Base-by-base conservation (phyloP, 1,140 invertebrate species). In the Panagrolaimus sp. region DNA sequence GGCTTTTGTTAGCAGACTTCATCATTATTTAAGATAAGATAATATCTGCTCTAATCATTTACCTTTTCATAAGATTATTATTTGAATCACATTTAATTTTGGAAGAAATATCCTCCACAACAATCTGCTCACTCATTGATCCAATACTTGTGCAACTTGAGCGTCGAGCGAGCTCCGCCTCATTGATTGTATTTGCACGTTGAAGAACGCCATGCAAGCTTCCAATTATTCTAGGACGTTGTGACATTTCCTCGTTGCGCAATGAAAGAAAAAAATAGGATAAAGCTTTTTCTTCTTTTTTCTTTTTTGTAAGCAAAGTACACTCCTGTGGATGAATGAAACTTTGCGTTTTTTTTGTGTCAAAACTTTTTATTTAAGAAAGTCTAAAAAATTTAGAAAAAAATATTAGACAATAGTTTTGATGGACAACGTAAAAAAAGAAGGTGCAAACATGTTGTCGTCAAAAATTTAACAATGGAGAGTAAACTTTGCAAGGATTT, bases 11-110 rank as follows among this genome's bases (percentile, higher is more conserved):
- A 20, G 11, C 27, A 25, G 27, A 57, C 20, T 57, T 57, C 14
- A 38, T 38, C 31, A 4, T 38, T n/a, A n/a, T 38, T 38, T 38
- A 38, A 38, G 7, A 38, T 38, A 38, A 4, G 7, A 57, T 27
- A 25, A 57, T 25, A 57, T 57, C 51, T 16, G 51, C 11, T 13
- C 27, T 20, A 57, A 57, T 27, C 47, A 48, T 23, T 27, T 20
- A 57, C 51, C 51, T 57, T 57, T 57, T 57, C 51, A 57, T 57
- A 57, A 27, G 27, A 57, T 57, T 57, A 57, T 57, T 57, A 57
- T 57, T 57, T 9, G 27, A 57, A 27, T 57, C 51, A 16, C 51
- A 57, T 53, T 53, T 53, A 53, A 53, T 20, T 27, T 20, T 20
- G 14, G 51, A 53, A 9, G 51, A 23, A 20, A 27, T 23, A 11